Base-by-base conservation (phyloP, 1,140 invertebrate genomes). In the Drosophila burlai region DNA sequence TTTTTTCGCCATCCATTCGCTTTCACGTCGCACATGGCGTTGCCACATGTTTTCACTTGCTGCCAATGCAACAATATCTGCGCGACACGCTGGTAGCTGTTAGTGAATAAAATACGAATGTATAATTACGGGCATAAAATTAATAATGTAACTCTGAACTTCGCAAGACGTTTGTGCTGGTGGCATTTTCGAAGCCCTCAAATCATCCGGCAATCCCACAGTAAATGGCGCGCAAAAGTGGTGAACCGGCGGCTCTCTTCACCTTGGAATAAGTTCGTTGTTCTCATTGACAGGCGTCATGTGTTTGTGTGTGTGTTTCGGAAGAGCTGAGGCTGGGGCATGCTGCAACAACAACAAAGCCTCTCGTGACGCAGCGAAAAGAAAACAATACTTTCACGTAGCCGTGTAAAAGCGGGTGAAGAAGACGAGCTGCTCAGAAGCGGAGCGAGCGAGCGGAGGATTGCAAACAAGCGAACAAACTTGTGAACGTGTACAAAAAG, bases 401-500 rank as follows among this genome's bases (percentile, higher is more conserved):
- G 63, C 57, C 61, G 43, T 79, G 81, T 76, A 59, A 80, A 65
- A 80, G 54, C 47, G 45, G 68, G 58, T 67, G 76, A 81, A 64
- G 58, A 76, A 50, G 82, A 66, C 26, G 50, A 77, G 66, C 29
- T 26, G 36, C 36, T 40, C 21, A 24, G 54, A 26, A 55, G 54
- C 52, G 69, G 47, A 78, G 78, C 69, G 36, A 78, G 78, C 69
- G 36, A 80, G 77, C 65, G 43, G 62, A 87, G 65, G 72, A 78
- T 81, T 85, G 74, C 68, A 76, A 84, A 84, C 52, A 72, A 62
- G 64, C 83, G 67, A 76, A 73, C 76, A 87, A 84, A 76, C 66
- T 85, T 90, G 84, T 91, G 79, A 89, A 89, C 81, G 85, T 89
- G 75, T 90, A 90, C 81, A 90, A 89, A 84, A 78, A 89, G 81